Evolutionary conservation across 2,888 invertebrate species (phyloP).

Genomic region (Amphiduros pacificus): DNA sequence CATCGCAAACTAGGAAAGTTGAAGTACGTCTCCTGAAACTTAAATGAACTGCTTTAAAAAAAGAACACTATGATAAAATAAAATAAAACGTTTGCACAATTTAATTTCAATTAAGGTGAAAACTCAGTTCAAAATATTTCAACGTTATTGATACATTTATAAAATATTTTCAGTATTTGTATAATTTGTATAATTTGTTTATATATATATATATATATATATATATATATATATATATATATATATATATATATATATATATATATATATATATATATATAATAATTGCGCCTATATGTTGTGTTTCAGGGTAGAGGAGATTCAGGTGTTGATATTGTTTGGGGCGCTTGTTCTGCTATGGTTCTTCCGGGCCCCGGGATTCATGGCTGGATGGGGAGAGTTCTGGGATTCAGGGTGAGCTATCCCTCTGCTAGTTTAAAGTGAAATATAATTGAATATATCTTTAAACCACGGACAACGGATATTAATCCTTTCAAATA

Average conservation of each 20-base stretch:
- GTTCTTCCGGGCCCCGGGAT: slow-evolving; percentile 22
- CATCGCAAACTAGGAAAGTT: slow-evolving; percentile 5
- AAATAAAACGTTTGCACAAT: too few relatives aligned
- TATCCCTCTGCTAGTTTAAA: too few relatives aligned
- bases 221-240: background rate
- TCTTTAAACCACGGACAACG: background rate
- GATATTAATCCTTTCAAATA: background rate
- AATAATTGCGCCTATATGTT: too few relatives aligned
- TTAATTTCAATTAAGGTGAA: too few relatives aligned
- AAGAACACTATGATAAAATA: background rate
- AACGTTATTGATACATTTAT: too few relatives aligned
- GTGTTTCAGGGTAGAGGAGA: slow-evolving; percentile 22
- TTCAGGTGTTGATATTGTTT: slow-evolving; percentile 16
- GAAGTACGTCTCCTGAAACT: background rate
- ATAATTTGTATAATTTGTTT: background rate
- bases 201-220: background rate
- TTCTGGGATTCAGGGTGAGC: slow-evolving; percentile 18
- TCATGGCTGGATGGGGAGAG: slow-evolving; percentile 23
- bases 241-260: too few relatives aligned
- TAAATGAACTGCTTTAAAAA: background rate
- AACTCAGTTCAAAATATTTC: too few relatives aligned
- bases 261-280: too few relatives aligned
- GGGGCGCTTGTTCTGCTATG: slow-evolving; percentile 11
- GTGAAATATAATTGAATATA: too few relatives aligned
- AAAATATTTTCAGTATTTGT: background rate